phyloP scores from a whole-genome alignment of 2,113 vertebrate genomes.

The Mesoclemmys tuberculata region DNA sequence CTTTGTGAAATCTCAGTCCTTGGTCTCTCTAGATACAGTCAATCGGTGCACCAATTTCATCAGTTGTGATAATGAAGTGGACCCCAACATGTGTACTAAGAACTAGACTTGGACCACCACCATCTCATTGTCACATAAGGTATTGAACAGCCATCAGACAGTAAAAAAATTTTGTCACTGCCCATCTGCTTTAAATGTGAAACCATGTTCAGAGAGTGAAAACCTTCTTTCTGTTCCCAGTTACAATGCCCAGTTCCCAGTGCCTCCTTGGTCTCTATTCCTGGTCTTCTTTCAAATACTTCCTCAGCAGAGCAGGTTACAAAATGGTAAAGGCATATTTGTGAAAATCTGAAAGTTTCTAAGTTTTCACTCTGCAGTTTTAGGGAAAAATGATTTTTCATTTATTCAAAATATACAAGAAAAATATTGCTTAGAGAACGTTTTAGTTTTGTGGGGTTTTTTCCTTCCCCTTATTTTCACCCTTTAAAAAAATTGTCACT shows the following conservation, averaged over 20 bases:
- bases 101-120: not conserved
- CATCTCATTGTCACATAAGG: no score
- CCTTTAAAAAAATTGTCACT: not conserved
- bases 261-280: not conserved
- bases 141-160: not conserved
- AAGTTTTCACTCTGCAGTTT: no score
- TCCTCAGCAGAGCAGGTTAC: not conserved
- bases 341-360: no score
- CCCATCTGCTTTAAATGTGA: not conserved
- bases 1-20: not conserved
- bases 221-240: not conserved
- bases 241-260: not conserved
- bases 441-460: not conserved
- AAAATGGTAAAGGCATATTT: no score
- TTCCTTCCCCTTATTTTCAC: not conserved
- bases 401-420: no score
- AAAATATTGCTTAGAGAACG: no score
- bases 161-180: not conserved
- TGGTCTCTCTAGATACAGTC: constrained; percentile 1
- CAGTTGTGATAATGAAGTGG: not conserved
- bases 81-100: not conserved
- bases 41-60: not conserved
- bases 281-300: not conserved
- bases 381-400: no score
- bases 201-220: no score